phyloP scores from a whole-genome alignment of 92 coral and sea anemone species.

The Porites rus region DNA sequence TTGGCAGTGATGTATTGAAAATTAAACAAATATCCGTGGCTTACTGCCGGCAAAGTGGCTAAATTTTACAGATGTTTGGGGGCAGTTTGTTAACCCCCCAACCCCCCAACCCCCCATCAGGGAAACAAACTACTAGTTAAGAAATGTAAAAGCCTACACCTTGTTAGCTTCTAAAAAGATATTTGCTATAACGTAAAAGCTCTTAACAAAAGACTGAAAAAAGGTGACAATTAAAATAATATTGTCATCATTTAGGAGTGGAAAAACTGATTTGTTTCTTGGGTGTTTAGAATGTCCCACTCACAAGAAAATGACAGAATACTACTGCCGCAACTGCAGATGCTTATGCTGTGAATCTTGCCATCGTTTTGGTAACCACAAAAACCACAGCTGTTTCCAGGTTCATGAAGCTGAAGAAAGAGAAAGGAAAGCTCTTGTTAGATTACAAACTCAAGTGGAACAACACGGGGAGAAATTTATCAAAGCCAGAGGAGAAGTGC shows the following conservation, averaged over 20 bases:
- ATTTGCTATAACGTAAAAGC: too few relatives aligned
- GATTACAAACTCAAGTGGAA: slow-evolving; percentile 81
- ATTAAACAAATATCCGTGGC: too few relatives aligned
- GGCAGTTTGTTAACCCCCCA: too few relatives aligned
- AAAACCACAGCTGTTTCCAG: slow-evolving; percentile 89
- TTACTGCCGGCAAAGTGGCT: too few relatives aligned
- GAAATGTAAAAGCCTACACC: too few relatives aligned
- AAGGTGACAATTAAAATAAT: too few relatives aligned
- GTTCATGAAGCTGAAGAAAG: slow-evolving; percentile 95
- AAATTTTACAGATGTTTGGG: too few relatives aligned
- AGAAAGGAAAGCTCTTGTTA: slow-evolving; percentile 77
- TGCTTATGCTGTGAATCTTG: slow-evolving; percentile 86
- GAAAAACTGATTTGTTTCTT: neutral
- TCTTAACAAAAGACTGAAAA: too few relatives aligned
- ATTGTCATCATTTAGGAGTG: neutral
- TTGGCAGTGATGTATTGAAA: too few relatives aligned
- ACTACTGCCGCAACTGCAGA: slow-evolving; percentile 92
- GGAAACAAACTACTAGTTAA: too few relatives aligned
- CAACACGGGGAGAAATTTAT: slow-evolving; percentile 89
- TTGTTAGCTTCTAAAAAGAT: too few relatives aligned
- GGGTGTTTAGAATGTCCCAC: slow-evolving; percentile 77
- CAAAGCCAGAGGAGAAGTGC: slow-evolving; percentile 94
- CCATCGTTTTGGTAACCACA: slow-evolving; percentile 82
- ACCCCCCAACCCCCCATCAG: too few relatives aligned
- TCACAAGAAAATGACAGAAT: slow-evolving; percentile 86